Percentiles rank a stretch among this genome's conserved stretches.
phyloP scores from a whole-genome alignment of 2,888 invertebrate genomes.

The Adineta ricciae region DNA sequence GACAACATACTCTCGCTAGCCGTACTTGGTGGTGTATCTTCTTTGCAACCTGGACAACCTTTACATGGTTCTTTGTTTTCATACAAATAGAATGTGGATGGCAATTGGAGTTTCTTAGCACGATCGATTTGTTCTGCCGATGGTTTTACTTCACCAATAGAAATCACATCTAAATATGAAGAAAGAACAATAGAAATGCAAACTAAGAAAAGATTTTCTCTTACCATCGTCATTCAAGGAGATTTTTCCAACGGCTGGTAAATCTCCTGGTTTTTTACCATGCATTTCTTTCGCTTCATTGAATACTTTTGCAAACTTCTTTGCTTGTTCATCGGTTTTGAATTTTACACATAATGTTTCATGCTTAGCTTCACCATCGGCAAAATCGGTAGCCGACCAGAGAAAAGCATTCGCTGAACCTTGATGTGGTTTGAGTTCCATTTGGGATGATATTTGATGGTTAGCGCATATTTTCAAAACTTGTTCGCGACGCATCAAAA shows the following conservation, averaged over 20 bases:
- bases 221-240: neutral
- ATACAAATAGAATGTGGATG: constrained; percentile 46
- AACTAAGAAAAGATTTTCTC: neutral
- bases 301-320: constrained; percentile 55
- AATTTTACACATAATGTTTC: constrained; percentile 74
- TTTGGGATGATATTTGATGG: constrained; percentile 25
- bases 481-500: constrained; percentile 33
- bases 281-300: constrained; percentile 50
- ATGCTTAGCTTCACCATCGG: constrained; percentile 61
- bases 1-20: neutral
- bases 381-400: constrained; percentile 60
- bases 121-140: constrained; percentile 40
- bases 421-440: constrained; percentile 36
- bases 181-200: neutral
- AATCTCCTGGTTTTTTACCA: constrained; percentile 15
- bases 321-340: constrained; percentile 66
- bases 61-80: constrained; percentile 41
- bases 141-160: constrained; percentile 40
- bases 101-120: constrained; percentile 42
- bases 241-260: neutral
- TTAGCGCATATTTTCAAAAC: constrained; percentile 31
- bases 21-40: constrained; percentile 31
- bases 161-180: constrained; percentile 38
- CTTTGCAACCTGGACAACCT: constrained; percentile 46
- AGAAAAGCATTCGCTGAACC: constrained; percentile 58